Evolutionary conservation across 2,113 vertebrate genomes (phyloP).

Genomic region (Solea solea): DNA sequence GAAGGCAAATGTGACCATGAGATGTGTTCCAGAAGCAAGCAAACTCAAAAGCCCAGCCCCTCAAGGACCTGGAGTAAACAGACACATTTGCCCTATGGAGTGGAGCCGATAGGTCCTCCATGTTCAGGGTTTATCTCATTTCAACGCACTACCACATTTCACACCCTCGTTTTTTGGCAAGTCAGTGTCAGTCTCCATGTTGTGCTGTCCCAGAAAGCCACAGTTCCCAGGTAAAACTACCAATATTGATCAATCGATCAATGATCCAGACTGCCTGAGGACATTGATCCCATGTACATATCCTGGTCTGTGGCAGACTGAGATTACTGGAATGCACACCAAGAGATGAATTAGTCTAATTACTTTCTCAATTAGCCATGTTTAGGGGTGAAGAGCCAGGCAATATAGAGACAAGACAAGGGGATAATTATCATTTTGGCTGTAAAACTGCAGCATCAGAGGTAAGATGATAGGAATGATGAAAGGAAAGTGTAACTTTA

Average conservation of each 20-base stretch:
- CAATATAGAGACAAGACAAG: neutral
- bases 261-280: too few relatives aligned
- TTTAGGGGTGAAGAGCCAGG: too few relatives aligned
- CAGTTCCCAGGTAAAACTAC: too few relatives aligned
- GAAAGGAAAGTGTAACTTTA: neutral
- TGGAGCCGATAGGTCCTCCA: conserved; percentile 62
- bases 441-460: conserved; percentile 17
- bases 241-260: too few relatives aligned
- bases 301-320: too few relatives aligned
- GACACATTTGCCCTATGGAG: conserved; percentile 69
- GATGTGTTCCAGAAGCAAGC: conserved; percentile 60
- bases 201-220: neutral
- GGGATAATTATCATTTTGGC: conserved; percentile 16
- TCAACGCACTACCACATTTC: conserved; percentile 32
- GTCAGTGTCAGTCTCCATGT: conserved; percentile 29
- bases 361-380: too few relatives aligned
- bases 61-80: conserved; percentile 73
- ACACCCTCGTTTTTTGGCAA: conserved; percentile 14
- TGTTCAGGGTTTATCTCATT: conserved; percentile 58
- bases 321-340: too few relatives aligned
- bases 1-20: conserved; percentile 67
- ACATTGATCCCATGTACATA: too few relatives aligned
- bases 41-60: conserved; percentile 54
- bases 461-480: neutral
- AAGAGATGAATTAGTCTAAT: too few relatives aligned